These are phyloP conservation scores for Pseudolaguvia tuberculata DNA, from an alignment of 2,113 vertebrate genomes.

Conservation along the genomic window DNA sequence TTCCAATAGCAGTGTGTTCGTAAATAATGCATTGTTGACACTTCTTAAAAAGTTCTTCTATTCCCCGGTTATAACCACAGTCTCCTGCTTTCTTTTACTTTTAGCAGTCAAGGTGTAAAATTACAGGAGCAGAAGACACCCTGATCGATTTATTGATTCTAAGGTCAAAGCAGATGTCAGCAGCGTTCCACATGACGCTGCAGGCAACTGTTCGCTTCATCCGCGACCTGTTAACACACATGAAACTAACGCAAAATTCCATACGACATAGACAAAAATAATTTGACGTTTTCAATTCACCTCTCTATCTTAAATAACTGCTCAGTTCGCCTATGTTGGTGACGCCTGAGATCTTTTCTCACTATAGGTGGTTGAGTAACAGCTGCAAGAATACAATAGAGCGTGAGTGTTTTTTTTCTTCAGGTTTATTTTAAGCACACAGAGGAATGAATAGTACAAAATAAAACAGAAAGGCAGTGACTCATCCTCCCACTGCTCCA, in stretches of 20 bases:
- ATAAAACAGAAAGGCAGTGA: conserved; percentile 55
- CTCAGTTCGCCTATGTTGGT: background rate
- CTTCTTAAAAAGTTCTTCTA: background rate
- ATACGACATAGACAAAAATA: background rate
- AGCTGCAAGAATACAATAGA: conserved; percentile 28
- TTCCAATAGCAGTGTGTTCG: background rate
- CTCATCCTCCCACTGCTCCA: conserved; percentile 60
- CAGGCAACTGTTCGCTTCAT: background rate
- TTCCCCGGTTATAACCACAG: background rate
- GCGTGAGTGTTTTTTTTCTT: conserved; percentile 54
- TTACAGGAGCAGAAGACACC: conserved; percentile 31
- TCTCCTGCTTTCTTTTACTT: conserved; percentile 23
- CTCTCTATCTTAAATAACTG: background rate
- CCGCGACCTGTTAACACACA: no score
- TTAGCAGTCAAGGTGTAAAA: conserved; percentile 31
- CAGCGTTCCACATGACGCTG: conserved; percentile 25
- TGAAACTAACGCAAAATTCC: conserved; percentile 2
- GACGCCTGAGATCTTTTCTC: conserved; percentile 7
- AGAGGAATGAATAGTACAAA: conserved; percentile 11
- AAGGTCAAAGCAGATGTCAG: conserved; percentile 34
- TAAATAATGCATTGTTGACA: background rate
- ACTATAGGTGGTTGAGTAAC: conserved; percentile 52
- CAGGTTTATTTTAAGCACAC: conserved; percentile 60
- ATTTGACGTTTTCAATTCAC: background rate
- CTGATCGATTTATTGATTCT: conserved; percentile 32